Percentiles rank a stretch among this genome's conserved stretches.
phyloP scores from a whole-genome alignment of 2,113 vertebrate genomes.

The Spilogale gracilis region DNA sequence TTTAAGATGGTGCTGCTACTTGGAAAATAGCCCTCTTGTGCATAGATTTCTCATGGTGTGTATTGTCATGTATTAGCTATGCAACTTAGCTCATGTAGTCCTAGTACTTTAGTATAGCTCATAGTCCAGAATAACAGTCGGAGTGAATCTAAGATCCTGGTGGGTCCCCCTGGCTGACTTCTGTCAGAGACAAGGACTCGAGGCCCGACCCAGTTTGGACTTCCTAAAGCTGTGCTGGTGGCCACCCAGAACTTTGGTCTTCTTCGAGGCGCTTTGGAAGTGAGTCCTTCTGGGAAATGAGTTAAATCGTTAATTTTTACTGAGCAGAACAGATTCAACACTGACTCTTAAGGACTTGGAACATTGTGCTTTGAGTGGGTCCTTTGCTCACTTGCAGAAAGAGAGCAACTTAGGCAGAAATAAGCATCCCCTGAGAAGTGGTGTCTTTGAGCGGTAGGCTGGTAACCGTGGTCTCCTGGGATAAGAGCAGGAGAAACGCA shows the following conservation, averaged over 20 bases:
- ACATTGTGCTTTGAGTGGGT: neutral
- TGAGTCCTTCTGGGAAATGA: neutral
- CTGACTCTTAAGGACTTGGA: neutral
- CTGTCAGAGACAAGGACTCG: neutral
- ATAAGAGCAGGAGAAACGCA: neutral
- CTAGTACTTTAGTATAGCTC: neutral
- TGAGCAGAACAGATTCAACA: neutral
- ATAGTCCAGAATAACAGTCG: neutral
- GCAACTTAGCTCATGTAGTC: neutral
- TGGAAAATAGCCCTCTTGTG: neutral
- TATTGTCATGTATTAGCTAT: neutral
- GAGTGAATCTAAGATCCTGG: neutral
- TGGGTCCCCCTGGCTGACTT: neutral
- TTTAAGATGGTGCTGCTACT: neutral
- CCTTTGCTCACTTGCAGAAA: neutral
- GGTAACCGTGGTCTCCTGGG: neutral
- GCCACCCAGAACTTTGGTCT: neutral
- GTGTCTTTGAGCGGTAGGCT: neutral
- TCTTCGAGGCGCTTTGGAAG: neutral
- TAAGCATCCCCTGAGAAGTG: neutral
- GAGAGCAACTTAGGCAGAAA: neutral
- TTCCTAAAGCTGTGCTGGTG: neutral
- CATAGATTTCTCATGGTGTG: neutral
- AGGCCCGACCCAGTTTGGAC: neutral
- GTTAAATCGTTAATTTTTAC: neutral